phyloP scores from a whole-genome alignment of 92 coral and sea anemone genomes.

The Siderastrea siderea region DNA sequence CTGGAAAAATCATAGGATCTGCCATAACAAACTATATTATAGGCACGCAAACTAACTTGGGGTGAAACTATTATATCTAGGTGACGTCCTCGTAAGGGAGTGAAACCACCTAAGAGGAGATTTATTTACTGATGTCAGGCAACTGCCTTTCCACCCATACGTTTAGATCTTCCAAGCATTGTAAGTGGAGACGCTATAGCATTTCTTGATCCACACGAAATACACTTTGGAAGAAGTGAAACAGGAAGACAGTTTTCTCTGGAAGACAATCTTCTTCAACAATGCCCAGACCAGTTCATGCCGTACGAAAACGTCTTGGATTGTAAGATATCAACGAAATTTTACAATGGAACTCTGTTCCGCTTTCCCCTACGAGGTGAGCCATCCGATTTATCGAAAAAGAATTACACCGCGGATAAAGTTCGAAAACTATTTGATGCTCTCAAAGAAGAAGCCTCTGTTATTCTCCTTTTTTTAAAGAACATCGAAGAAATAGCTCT shows the following conservation, averaged over 20 bases:
- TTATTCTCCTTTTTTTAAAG: constrained; percentile 86
- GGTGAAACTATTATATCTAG: too few species aligned
- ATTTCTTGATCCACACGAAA: constrained; percentile 93
- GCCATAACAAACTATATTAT: too few species aligned
- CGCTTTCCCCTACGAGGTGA: constrained; percentile 88
- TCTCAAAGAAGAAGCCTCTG: constrained; percentile 80
- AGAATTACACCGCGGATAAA: constrained; percentile 79
- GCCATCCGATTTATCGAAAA: constrained; percentile 81
- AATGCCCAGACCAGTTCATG: constrained; percentile 78
- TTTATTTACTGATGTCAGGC: background rate
- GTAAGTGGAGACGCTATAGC: constrained; percentile 86
- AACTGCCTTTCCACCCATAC: background rate
- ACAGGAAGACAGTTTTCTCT: constrained; percentile 84
- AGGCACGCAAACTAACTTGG: too few species aligned
- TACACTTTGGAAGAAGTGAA: constrained; percentile 82
- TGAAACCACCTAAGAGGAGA: too few species aligned
- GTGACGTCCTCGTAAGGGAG: too few species aligned
- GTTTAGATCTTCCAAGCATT: constrained; percentile 86
- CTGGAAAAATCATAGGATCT: too few species aligned
- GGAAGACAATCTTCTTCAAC: constrained; percentile 57
- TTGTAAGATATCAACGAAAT: constrained; percentile 69
- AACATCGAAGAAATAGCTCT: constrained; percentile 84
- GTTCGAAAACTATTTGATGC: constrained; percentile 82
- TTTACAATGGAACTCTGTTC: constrained; percentile 83
- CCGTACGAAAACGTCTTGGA: constrained; percentile 88